Evolutionary conservation across 2,113 vertebrate species (phyloP).

Genomic region (Dasyurus viverrinus): DNA sequence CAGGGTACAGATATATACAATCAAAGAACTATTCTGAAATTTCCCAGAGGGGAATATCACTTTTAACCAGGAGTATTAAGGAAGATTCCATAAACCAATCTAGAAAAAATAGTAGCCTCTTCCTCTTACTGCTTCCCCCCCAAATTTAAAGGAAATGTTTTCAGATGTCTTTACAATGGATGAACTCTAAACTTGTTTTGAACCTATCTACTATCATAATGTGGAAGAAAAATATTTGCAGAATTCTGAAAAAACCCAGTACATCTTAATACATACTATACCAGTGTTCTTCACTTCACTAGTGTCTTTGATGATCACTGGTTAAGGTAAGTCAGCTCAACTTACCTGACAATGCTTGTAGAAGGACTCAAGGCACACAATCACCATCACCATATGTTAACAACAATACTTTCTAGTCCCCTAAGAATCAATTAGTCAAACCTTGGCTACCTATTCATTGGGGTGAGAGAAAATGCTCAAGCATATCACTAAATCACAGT

Average conservation of each 20-base stretch:
- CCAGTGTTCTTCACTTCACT: neutral
- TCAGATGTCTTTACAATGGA: neutral
- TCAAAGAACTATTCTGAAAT: neutral
- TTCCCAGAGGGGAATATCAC: neutral
- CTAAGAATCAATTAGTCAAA: neutral
- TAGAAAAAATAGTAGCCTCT: neutral
- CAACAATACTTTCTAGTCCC: slow-evolving; percentile 2
- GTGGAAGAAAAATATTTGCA: neutral
- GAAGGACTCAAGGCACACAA: neutral
- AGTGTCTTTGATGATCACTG: neutral
- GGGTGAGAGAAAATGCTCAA: neutral
- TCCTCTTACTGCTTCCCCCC: neutral
- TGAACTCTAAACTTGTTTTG: neutral
- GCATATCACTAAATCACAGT: neutral
- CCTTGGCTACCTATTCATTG: neutral
- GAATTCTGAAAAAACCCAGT: neutral
- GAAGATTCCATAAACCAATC: neutral
- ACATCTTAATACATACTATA: neutral
- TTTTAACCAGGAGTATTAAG: neutral
- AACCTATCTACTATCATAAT: neutral
- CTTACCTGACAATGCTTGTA: neutral
- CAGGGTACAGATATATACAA: neutral
- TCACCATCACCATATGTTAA: neutral
- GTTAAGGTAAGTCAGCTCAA: neutral
- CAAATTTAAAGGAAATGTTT: neutral